Evolutionary conservation across 2,888 invertebrate genomes (phyloP).

Genomic region (Ceriagrion tenellum): DNA sequence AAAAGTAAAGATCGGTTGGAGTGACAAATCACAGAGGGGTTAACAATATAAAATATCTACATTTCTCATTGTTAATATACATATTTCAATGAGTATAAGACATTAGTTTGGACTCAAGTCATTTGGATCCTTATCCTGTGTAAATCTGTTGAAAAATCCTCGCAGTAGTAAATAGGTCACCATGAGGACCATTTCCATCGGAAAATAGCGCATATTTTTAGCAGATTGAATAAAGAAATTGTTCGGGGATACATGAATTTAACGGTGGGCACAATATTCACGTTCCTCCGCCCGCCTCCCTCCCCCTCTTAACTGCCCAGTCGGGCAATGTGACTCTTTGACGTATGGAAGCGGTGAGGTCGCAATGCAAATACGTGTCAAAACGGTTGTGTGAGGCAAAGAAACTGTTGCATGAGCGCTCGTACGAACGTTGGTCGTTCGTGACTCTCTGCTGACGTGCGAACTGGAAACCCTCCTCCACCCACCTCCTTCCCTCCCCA

Average conservation of each 20-base stretch:
- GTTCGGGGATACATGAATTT: not conserved
- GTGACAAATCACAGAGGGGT: too few species aligned
- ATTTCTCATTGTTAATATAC: too few species aligned
- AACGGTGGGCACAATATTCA: not conserved
- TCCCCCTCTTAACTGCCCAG: not conserved
- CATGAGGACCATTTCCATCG: not conserved
- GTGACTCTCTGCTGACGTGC: conserved; percentile 49
- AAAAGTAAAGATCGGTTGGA: too few species aligned
- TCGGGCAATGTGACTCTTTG: not conserved
- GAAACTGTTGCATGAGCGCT: not conserved
- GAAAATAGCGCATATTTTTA: not conserved
- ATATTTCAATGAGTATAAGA: too few species aligned
- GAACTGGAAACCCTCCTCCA: conserved; percentile 23
- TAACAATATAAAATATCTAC: too few species aligned
- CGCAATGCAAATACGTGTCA: conserved; percentile 49
- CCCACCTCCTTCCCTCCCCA: not conserved
- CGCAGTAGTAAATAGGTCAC: not conserved
- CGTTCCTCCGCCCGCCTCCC: not conserved
- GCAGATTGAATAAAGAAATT: not conserved
- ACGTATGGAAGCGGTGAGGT: not conserved
- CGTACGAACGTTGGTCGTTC: not conserved
- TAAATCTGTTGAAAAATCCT: too few species aligned
- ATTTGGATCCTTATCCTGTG: too few species aligned
- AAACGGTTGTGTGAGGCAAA: conserved; percentile 20
- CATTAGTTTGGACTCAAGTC: too few species aligned